phyloP scores from a whole-genome alignment of 2,113 vertebrate genomes.

The Brienomyrus longianalis region DNA sequence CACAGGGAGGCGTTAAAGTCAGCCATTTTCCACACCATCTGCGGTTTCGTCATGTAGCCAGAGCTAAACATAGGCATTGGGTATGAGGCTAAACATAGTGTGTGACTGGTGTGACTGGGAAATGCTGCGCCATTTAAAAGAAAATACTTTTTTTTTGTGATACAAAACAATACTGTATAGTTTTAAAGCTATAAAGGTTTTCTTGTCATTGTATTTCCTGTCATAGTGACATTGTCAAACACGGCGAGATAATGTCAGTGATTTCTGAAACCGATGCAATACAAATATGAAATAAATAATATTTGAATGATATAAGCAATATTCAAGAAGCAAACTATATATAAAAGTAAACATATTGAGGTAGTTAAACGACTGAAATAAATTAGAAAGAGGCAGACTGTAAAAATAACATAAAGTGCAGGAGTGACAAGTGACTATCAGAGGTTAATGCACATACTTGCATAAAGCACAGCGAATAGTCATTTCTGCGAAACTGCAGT shows the following conservation, averaged over 20 bases:
- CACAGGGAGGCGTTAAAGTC: background rate
- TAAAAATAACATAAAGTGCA: background rate
- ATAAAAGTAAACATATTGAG: background rate
- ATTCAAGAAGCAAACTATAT: background rate
- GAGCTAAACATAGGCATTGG: background rate
- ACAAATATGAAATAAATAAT: background rate
- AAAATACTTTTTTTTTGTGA: background rate
- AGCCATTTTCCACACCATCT: background rate
- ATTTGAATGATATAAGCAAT: background rate
- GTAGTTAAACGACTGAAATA: background rate
- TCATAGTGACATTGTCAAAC: background rate
- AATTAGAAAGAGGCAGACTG: background rate
- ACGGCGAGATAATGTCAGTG: background rate
- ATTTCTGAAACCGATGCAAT: background rate
- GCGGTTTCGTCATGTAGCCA: background rate
- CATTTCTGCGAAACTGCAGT: background rate
- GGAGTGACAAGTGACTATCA: background rate
- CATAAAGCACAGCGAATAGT: background rate
- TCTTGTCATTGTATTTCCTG: background rate
- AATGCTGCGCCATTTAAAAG: background rate
- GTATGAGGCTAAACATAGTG: background rate
- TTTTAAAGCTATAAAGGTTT: background rate
- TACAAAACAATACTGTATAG: background rate
- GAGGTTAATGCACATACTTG: background rate
- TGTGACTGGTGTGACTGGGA: background rate